Conservation (phyloP, 1,140 invertebrate genomes). For the Galendromus occidentalis region DNA sequence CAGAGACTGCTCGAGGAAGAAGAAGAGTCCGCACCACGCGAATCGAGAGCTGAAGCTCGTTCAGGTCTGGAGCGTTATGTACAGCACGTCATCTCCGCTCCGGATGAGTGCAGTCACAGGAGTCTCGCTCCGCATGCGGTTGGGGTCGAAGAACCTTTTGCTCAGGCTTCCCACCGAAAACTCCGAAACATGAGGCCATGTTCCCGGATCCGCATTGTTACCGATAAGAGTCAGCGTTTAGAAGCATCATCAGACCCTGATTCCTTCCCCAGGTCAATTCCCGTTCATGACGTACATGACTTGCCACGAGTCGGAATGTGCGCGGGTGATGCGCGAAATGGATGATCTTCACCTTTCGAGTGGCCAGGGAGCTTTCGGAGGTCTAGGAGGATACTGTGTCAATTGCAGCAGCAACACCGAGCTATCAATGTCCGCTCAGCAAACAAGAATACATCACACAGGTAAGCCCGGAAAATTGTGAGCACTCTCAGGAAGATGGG, state of each 20-base stretch:
- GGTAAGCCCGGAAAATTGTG: neutral
- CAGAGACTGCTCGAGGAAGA: too few relatives aligned
- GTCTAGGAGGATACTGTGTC: neutral
- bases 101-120: too few relatives aligned
- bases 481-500: too few relatives aligned
- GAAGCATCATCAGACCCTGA: too few relatives aligned
- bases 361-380: neutral
- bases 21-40: too few relatives aligned
- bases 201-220: too few relatives aligned
- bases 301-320: neutral
- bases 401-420: constrained; percentile 6
- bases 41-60: too few relatives aligned
- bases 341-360: neutral
- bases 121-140: too few relatives aligned
- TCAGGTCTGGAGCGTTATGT: neutral
- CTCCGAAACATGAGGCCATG: too few relatives aligned
- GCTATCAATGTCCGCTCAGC: constrained; percentile 10
- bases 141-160: too few relatives aligned
- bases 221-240: too few relatives aligned
- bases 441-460: constrained; percentile 12
- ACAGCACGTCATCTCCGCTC: neutral
- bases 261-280: constrained; percentile 56
- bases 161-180: too few relatives aligned
- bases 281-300: constrained; percentile 43
- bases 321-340: constrained; percentile 2